A percentile compares a stretch with the other conserved stretches of the same genome.
Evolutionary conservation across 2,888 invertebrate species (phyloP).

Genomic region (Epinotia ramella): DNA sequence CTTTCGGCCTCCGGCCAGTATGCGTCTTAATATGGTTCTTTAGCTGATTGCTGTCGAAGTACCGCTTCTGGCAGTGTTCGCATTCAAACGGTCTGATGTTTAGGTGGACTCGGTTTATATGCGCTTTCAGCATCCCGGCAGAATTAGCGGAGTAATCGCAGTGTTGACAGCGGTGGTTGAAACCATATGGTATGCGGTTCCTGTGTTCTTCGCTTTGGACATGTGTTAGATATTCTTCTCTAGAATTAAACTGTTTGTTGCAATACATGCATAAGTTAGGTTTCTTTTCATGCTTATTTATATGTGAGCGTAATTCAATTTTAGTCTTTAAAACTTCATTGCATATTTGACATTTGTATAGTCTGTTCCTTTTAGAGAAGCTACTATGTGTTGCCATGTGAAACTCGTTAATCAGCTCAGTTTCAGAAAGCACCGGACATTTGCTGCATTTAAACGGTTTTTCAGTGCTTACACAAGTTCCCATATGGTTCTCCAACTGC

Average conservation of each 20-base stretch:
- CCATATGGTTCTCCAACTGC: conserved; percentile 17
- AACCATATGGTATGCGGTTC: conserved; percentile 13
- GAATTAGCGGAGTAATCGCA: conserved; percentile 29
- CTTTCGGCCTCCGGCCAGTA: conserved; percentile 26
- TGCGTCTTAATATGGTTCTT: conserved; percentile 36
- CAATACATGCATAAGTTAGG: conserved; percentile 39
- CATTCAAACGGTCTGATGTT: conserved; percentile 37
- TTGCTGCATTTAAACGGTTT: conserved; percentile 20
- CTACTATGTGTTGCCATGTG: conserved; percentile 15
- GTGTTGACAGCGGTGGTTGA: conserved; percentile 23
- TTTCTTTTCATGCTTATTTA: conserved; percentile 36
- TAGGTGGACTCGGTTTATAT: conserved; percentile 35
- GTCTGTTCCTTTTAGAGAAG: neutral
- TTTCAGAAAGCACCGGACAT: conserved; percentile 27
- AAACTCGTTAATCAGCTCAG: neutral
- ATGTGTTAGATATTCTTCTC: conserved; percentile 30
- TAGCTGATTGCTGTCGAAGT: conserved; percentile 29
- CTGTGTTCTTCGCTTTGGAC: conserved; percentile 33
- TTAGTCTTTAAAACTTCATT: conserved; percentile 17
- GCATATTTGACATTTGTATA: conserved; percentile 28
- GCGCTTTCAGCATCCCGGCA: conserved; percentile 15
- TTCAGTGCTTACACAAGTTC: conserved; percentile 1
- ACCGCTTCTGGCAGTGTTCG: conserved; percentile 24
- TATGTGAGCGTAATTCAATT: conserved; percentile 19
- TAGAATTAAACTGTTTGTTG: conserved; percentile 34